These are phyloP conservation scores for Petrolisthes manimaculis DNA, from an alignment of 2,888 invertebrate genomes.

Conservation along the genomic window DNA sequence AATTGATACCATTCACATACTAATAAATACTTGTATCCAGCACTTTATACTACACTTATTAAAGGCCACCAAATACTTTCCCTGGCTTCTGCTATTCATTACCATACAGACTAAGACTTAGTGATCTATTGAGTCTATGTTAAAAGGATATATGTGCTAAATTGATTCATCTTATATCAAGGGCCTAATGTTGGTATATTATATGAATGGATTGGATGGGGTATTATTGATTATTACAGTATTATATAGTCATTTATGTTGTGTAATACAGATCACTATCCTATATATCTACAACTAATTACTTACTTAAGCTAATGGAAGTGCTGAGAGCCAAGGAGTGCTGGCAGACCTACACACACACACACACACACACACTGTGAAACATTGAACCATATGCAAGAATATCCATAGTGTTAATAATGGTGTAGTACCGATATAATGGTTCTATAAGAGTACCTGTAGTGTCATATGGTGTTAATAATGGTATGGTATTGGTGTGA, in stretches of 20 bases:
- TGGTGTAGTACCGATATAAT: neutral
- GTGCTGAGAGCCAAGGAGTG: neutral
- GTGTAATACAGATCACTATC: conserved; percentile 6
- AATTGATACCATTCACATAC: too few relatives aligned
- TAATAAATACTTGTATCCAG: too few relatives aligned
- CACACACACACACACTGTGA: neutral
- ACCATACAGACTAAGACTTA: too few relatives aligned
- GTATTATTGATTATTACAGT: neutral
- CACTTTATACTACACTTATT: too few relatives aligned
- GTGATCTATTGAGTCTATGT: too few relatives aligned
- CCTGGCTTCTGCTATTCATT: too few relatives aligned
- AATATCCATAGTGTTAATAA: neutral
- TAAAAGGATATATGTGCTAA: too few relatives aligned
- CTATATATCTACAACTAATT: neutral
- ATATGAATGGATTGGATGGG: neutral
- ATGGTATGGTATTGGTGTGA: too few relatives aligned
- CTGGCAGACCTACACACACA: neutral
- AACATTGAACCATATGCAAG: neutral
- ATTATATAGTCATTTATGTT: neutral
- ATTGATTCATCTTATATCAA: neutral
- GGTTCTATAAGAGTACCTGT: too few relatives aligned
- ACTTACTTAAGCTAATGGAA: neutral
- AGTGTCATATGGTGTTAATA: too few relatives aligned
- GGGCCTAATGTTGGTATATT: neutral
- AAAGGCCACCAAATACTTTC: too few relatives aligned